Evolutionary conservation across 2,113 vertebrate species (phyloP).

Genomic region (Baryphthengus martii): DNA sequence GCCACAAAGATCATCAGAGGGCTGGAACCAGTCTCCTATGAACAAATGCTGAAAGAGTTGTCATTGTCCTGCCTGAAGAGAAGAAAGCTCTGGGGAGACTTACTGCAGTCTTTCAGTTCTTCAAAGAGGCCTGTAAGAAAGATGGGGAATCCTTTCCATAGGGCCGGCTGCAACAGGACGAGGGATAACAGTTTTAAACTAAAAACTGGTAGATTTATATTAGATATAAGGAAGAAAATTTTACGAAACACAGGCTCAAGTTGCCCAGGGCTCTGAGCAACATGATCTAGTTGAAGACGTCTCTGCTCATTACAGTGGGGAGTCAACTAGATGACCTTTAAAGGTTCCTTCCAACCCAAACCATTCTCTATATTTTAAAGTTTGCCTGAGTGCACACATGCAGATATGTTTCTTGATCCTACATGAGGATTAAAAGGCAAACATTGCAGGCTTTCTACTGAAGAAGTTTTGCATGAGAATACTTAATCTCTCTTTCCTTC

Average conservation of each 20-base stretch:
- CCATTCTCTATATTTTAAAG: background rate
- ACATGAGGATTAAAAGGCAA: background rate
- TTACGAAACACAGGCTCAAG: background rate
- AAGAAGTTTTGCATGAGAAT: background rate
- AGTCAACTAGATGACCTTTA: background rate
- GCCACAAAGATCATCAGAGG: background rate
- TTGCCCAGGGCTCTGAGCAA: background rate
- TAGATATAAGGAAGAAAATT: background rate
- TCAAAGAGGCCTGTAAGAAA: background rate
- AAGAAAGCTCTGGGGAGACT: background rate
- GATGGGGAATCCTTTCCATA: background rate
- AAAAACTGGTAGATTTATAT: background rate
- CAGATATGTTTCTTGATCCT: fast-evolving
- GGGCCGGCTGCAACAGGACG: background rate
- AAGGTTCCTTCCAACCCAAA: background rate
- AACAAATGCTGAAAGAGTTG: background rate
- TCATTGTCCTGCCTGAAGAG: background rate
- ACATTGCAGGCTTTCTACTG: background rate
- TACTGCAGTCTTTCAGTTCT: background rate
- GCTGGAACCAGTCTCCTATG: background rate
- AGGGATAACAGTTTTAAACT: background rate
- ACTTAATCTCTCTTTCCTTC: background rate
- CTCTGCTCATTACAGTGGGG: background rate
- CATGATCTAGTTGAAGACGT: background rate
- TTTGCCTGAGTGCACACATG: fast-evolving